Base-by-base conservation (phyloP, 1,140 invertebrate genomes). In the silkworm (Bombyx mori) region DNA sequence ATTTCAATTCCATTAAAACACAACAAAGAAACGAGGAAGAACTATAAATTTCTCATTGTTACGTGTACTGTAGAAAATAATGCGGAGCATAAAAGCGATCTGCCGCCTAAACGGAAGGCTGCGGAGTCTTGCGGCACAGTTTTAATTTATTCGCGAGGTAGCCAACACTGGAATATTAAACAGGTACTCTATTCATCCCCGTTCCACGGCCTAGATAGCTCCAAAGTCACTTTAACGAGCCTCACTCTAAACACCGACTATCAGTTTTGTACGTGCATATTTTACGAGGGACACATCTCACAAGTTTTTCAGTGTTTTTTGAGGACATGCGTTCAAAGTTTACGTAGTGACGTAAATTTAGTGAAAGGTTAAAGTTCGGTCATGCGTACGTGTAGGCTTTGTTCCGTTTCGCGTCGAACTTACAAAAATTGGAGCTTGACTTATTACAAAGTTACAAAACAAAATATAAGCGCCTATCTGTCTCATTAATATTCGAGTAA, bases 151-250 rank as follows among this genome's bases (percentile, higher is more conserved):
- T 61, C 56, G 58, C 52, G 42, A 54, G 54, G 52, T 55, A 61
- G 60, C 42, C 57, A 65, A 60, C 57, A 51, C 54, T 57, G 54
- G 67, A 66, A 69, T 69, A 69, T 66, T 69, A 66, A 69, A 66
- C 61, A 62, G 67, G 63, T 65, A 61, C 55, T 65, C 63, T 50
- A 68, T 68, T 68, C 66, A 68, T 68, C 60, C 62, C 56, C 44
- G 62, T 35, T 61, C 58, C 45, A 55, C 62, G 65, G 64, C 62
- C 65, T 52, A 67, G 59, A 67, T 67, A 63, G 57, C 57, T 52
- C 52, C 51, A 47, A 57, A 65, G 57, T 50, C 62, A 61, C 58
- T 61, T 58, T 61, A 63, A 67, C 59, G 61, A 61, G 48, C 57
- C 57, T 10, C 52, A 57, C 12, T 22, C n/a, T 61, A 61, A 66